Conservation (phyloP, 2,888 invertebrate species). For the Sympetrum striolatum region DNA sequence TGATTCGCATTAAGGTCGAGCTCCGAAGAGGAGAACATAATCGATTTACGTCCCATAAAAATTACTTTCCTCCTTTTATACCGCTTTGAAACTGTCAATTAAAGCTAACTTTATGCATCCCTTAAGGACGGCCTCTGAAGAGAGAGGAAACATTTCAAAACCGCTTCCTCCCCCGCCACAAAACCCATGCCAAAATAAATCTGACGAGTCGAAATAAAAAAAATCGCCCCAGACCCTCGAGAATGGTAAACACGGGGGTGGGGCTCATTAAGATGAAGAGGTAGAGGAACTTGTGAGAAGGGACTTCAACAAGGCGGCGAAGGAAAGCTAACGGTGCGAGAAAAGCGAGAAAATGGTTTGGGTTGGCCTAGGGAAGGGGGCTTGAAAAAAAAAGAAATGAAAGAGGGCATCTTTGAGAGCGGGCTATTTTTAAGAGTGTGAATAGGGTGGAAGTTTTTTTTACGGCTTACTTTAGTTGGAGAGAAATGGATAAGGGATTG, state of each 20-base stretch:
- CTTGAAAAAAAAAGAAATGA: background rate
- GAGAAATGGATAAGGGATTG: background rate
- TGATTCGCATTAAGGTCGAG: background rate
- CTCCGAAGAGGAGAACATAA: background rate
- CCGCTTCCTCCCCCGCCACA: background rate
- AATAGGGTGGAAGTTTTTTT: background rate
- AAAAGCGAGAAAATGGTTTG: background rate
- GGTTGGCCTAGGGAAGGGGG: background rate
- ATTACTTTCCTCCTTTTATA: background rate
- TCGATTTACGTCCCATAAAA: background rate
- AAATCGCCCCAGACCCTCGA: background rate
- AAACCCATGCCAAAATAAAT: background rate
- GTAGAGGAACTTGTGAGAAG: background rate
- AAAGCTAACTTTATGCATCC: background rate
- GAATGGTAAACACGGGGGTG: background rate
- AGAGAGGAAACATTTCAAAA: background rate
- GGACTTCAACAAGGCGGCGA: background rate
- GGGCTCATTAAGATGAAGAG: background rate
- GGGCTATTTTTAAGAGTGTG: background rate
- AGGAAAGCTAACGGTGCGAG: background rate
- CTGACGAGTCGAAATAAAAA: background rate
- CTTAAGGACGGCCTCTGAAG: background rate
- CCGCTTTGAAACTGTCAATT: background rate
- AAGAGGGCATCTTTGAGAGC: background rate
- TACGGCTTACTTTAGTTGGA: background rate